Base-by-base conservation (phyloP, 2,888 invertebrate species). In the Sarcophaga variegata region DNA sequence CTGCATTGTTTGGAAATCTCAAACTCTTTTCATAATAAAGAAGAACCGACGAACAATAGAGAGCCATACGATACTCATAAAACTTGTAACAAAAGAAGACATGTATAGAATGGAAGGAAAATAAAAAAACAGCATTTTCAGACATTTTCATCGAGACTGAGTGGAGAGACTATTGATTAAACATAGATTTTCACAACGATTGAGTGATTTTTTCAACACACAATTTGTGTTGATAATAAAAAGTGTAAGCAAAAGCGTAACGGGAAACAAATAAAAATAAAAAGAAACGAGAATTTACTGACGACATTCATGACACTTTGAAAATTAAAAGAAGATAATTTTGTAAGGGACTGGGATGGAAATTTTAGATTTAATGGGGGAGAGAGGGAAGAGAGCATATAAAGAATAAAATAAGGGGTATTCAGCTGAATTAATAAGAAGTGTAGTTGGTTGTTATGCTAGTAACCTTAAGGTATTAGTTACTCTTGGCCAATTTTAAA, bases 141-240 rank as follows among this genome's bases (percentile, higher is more conserved):
- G 72, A 72, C 49, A 66, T 78, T 37, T 78, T 74, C 49, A 74
- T 14, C 17, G 4, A 54, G 54, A 37, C 60, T 67, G 72, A 67
- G 47, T 74, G 60, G 81, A 76, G 76, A 77, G 77, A 67, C 49
- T 80, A 76, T 84, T 84, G 80, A 84, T 84, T 80, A 76, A 78
- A 83, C 83, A 83, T 80, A 71, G 75, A 84, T 81, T 80, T 80
- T 80, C 71, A 78, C 75, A 80, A 76, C 80, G 84, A 84, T 67
- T 84, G 84, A 84, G 75, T 80, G 75, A 76, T 75, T 75, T 74
- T 75, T 80, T 83, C 69, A 83, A 69, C 83, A 80, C 84, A 80
- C 70, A 20, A 20, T 67, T n/a, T 45, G 37, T 37, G 10, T 37
- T 54, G 20, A 54, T 47, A 25, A 47, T 70, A 27, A 59, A 37